Conservation (phyloP, 2,797 vertebrate genomes). For the Oreortyx pictus region DNA sequence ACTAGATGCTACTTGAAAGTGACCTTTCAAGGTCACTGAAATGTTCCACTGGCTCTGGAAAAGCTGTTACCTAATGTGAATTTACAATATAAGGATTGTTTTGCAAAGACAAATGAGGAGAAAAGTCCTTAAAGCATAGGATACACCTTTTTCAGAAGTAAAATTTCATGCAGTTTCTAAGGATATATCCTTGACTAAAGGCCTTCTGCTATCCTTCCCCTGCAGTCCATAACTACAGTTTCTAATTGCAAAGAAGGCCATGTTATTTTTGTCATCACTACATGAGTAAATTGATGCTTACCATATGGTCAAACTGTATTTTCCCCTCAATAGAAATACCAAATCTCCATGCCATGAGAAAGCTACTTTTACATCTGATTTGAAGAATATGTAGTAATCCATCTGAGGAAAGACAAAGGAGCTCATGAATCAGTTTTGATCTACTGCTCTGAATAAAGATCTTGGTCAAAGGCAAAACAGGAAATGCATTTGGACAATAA, state of each 20-base stretch:
- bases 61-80: background rate
- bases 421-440: background rate
- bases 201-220: background rate
- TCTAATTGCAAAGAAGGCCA: background rate
- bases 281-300: background rate
- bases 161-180: background rate
- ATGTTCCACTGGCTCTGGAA: background rate
- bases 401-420: background rate
- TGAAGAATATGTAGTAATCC: background rate
- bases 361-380: background rate
- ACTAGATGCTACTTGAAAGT: background rate
- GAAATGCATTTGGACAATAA: background rate
- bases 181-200: background rate
- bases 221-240: background rate
- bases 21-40: background rate
- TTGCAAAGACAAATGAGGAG: background rate
- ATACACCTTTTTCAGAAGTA: background rate
- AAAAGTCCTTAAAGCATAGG: background rate
- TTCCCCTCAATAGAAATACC: background rate
- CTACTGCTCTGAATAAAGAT: background rate
- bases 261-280: rapidly evolving
- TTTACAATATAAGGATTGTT: background rate
- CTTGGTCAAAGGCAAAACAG: background rate
- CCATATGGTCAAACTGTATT: background rate
- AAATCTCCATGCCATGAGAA: background rate